Conservation (phyloP, 2,797 vertebrate genomes). For the Chaetophractus vellerosus region DNA sequence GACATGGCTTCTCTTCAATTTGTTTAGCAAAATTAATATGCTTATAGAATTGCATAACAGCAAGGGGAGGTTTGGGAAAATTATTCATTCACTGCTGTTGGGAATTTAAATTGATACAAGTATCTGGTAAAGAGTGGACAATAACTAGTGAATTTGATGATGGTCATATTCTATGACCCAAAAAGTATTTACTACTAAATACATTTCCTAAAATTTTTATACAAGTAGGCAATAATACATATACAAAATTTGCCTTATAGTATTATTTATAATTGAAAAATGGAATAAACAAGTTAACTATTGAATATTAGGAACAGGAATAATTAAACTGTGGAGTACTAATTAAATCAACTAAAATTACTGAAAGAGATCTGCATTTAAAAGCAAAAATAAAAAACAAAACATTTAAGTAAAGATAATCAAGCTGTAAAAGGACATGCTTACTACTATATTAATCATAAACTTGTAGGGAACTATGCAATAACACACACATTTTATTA, state of each 20-base stretch:
- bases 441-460: not conserved
- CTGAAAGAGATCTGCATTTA: not conserved
- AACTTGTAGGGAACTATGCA: not conserved
- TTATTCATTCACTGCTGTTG: not conserved
- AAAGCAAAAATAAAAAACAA: not conserved
- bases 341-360: not conserved
- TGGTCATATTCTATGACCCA: not conserved
- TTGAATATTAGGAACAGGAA: not conserved
- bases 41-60: not conserved
- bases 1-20: not conserved
- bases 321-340: not conserved
- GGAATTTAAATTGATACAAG: not conserved
- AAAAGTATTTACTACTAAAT: not conserved
- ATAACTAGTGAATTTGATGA: constrained; percentile 33
- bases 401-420: not conserved
- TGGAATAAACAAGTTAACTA: not conserved
- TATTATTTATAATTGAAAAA: not conserved
- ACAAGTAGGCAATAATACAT: not conserved
- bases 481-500: not conserved
- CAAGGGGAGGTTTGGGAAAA: not conserved
- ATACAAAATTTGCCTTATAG: not conserved
- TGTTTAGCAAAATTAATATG: not conserved
- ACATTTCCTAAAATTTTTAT: constrained; percentile 15
- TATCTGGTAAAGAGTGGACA: not conserved
- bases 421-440: not conserved